Conservation (phyloP, 2,113 vertebrate species). For the Tichodroma muraria region DNA sequence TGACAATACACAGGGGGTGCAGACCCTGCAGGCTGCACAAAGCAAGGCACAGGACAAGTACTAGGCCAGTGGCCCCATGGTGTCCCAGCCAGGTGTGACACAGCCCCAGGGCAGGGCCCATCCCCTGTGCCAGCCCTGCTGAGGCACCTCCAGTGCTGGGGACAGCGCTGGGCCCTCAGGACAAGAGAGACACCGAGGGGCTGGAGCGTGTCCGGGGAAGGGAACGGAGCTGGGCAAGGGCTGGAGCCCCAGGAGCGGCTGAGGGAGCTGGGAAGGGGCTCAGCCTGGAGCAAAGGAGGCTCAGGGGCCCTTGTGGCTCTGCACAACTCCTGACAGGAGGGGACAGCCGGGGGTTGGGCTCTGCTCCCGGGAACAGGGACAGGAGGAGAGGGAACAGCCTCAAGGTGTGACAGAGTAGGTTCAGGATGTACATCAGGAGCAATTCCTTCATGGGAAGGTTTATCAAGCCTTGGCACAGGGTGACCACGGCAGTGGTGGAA, state of each 20-base stretch:
- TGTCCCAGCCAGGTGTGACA: background rate
- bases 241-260: background rate
- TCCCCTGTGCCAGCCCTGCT: too few relatives aligned
- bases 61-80: background rate
- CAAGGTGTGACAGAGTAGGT: rapidly evolving
- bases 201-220: background rate
- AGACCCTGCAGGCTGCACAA: background rate
- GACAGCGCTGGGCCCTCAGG: background rate
- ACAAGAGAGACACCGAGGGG: background rate
- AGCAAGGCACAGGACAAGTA: background rate
- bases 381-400: background rate
- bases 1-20: background rate
- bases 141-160: too few relatives aligned
- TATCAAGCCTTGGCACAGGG: background rate
- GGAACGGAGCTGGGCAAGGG: background rate
- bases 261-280: background rate
- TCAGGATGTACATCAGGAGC: background rate
- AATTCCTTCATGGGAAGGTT: background rate
- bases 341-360: background rate
- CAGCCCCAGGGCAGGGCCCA: too few relatives aligned
- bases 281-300: background rate
- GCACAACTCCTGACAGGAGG: background rate
- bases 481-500: background rate
- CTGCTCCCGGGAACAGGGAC: background rate
- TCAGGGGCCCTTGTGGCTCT: background rate